A percentile compares a stretch with the other conserved stretches of the same genome.
Conservation (phyloP, 2,888 invertebrate species). For the Leucozona laternaria region DNA sequence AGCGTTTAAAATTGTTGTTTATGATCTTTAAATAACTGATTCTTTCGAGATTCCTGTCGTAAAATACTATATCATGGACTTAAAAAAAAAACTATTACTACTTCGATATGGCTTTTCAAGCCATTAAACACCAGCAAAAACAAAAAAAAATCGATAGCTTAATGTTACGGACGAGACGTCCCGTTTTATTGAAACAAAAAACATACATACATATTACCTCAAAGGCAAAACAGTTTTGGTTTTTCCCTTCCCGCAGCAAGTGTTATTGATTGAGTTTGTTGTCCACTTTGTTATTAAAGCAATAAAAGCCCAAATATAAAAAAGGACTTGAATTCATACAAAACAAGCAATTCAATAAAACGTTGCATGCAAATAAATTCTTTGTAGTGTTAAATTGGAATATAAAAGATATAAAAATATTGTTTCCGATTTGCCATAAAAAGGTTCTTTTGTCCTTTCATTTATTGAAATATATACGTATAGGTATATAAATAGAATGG, state of each 20-base stretch:
- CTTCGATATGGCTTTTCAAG: too few relatives aligned
- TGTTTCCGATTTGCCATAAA: conserved; percentile 46
- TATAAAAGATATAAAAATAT: conserved; percentile 62
- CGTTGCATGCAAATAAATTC: conserved; percentile 64
- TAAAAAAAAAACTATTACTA: too few relatives aligned
- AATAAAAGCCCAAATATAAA: background rate
- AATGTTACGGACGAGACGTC: too few relatives aligned
- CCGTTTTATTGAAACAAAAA: too few relatives aligned
- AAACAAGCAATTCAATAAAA: conserved; percentile 32
- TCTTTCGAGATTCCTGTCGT: too few relatives aligned
- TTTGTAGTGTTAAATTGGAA: conserved; percentile 54
- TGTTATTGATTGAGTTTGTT: background rate
- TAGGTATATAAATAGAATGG: background rate
- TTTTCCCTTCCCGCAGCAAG: background rate
- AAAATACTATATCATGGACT: too few relatives aligned
- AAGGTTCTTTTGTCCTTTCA: conserved; percentile 15
- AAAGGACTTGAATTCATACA: conserved; percentile 1
- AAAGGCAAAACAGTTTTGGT: background rate
- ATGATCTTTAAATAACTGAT: too few relatives aligned
- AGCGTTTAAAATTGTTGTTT: too few relatives aligned
- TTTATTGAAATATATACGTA: conserved; percentile 18
- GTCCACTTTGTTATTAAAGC: conserved; percentile 10
- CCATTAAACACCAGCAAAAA: too few relatives aligned
- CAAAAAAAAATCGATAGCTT: too few relatives aligned
- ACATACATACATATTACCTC: background rate